phyloP scores from a whole-genome alignment of 2,797 vertebrate species.

The Hirundo rustica region DNA sequence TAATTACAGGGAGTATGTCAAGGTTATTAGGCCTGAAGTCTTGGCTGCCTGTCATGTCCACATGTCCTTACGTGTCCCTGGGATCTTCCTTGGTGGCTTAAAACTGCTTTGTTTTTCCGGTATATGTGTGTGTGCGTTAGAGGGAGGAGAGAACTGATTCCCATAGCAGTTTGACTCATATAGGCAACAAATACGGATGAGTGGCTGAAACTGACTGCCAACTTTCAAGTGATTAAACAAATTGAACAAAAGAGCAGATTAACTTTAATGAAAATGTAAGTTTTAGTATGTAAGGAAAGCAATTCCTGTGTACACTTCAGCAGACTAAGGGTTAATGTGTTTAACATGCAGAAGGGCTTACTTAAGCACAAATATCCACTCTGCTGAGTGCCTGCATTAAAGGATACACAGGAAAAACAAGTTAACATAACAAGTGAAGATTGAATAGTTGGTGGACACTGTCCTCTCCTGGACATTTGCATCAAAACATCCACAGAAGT shows the following conservation, averaged over 20 bases:
- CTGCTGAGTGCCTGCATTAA: neutral
- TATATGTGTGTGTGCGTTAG: neutral
- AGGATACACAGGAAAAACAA: neutral
- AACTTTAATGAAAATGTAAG: neutral
- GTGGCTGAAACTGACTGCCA: neutral
- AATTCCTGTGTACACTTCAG: neutral
- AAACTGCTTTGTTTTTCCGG: neutral
- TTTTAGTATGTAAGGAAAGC: neutral
- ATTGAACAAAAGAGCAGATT: neutral
- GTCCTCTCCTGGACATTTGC: slow-evolving; percentile 40
- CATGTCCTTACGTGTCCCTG: neutral
- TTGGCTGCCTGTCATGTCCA: neutral
- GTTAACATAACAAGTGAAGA: neutral
- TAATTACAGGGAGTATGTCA: neutral
- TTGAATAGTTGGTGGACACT: neutral
- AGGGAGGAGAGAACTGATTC: neutral
- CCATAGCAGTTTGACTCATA: neutral
- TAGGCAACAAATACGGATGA: rapidly evolving
- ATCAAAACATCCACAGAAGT: neutral
- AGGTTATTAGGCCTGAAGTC: slow-evolving; percentile 4
- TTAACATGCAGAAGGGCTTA: neutral
- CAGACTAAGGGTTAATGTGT: neutral
- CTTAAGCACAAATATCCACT: neutral
- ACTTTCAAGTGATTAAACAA: neutral
- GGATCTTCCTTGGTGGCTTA: neutral